A percentile compares a stretch with the other conserved stretches of the same genome.
These are phyloP conservation scores for Chrysemys picta DNA, from an alignment of 2,113 vertebrate genomes.

Conservation along the genomic window DNA sequence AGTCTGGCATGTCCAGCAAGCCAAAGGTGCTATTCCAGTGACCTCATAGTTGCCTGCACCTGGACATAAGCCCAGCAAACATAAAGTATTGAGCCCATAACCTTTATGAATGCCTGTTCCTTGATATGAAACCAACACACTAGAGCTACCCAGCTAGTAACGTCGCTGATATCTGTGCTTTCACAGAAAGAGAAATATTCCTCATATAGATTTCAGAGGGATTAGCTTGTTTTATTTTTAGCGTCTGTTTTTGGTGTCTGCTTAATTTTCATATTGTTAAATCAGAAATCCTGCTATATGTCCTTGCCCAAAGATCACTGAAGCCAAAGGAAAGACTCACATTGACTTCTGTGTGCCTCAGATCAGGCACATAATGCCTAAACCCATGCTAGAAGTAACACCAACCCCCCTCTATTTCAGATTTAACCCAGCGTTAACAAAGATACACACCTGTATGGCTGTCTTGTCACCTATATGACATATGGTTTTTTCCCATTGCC, in stretches of 20 bases:
- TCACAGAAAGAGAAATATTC: neutral
- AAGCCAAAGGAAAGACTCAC: neutral
- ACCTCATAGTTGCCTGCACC: neutral
- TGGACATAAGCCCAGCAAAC: neutral
- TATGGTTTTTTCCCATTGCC: neutral
- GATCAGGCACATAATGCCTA: neutral
- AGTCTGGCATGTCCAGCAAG: neutral
- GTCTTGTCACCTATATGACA: accelerated
- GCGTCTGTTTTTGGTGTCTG: constrained; percentile 9
- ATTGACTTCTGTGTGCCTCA: neutral
- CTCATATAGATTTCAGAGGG: neutral
- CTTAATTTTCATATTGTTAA: constrained; percentile 40
- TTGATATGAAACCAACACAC: neutral
- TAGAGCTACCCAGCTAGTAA: constrained; percentile 14
- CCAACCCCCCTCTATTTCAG: neutral
- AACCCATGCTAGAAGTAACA: neutral
- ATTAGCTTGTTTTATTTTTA: constrained; percentile 19
- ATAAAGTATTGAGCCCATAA: neutral
- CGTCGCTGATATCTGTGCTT: constrained; percentile 17
- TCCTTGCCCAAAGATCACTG: neutral
- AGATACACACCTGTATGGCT: neutral
- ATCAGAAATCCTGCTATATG: constrained; percentile 18
- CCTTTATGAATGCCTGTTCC: neutral
- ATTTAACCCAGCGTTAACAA: neutral
- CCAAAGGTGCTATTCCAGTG: neutral